These are phyloP conservation scores for Dunckerocampus dactyliophorus DNA, from an alignment of 2,113 vertebrate genomes.

Conservation along the genomic window DNA sequence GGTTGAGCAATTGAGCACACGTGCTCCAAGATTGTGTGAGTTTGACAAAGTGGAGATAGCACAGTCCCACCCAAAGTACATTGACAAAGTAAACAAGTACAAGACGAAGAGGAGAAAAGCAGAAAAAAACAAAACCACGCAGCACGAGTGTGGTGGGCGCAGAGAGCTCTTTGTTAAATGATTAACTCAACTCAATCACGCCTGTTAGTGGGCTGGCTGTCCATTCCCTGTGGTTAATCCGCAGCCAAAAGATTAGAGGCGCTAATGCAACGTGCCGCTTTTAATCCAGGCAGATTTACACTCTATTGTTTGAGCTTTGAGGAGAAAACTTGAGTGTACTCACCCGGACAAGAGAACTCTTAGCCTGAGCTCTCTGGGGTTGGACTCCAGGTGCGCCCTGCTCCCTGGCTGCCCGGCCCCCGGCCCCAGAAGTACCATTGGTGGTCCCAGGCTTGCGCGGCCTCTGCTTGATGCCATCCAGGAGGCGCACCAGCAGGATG, in stretches of 20 bases:
- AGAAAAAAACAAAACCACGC: not conserved
- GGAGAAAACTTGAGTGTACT: slow-evolving; percentile 57
- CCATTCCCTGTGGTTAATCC: slow-evolving; percentile 51
- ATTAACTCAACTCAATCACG: slow-evolving; percentile 39
- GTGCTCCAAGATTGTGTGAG: not conserved
- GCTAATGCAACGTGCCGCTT: slow-evolving; percentile 56
- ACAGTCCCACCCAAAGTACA: slow-evolving; percentile 23
- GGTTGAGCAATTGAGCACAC: slow-evolving; percentile 8
- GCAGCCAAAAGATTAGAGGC: slow-evolving; percentile 47
- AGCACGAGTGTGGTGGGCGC: not conserved
- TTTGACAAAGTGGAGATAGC: slow-evolving; percentile 21
- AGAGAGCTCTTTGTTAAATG: slow-evolving; percentile 24
- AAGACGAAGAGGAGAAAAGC: not conserved
- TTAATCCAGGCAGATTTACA: slow-evolving; percentile 58
- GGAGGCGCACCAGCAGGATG: slow-evolving; percentile 91
- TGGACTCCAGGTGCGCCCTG: slow-evolving; percentile 76
- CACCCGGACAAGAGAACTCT: slow-evolving; percentile 91
- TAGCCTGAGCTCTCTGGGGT: slow-evolving; percentile 84
- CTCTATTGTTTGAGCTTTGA: slow-evolving; percentile 46
- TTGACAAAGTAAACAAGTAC: slow-evolving; percentile 13
- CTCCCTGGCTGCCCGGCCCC: slow-evolving; percentile 73
- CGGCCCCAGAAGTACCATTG: slow-evolving; percentile 66
- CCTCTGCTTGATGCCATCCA: slow-evolving; percentile 97
- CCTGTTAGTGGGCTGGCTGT: slow-evolving; percentile 49
- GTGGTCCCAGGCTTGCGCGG: slow-evolving; percentile 76